Base-by-base conservation (phyloP, 2,888 invertebrate genomes). In the Tipula lateralis region DNA sequence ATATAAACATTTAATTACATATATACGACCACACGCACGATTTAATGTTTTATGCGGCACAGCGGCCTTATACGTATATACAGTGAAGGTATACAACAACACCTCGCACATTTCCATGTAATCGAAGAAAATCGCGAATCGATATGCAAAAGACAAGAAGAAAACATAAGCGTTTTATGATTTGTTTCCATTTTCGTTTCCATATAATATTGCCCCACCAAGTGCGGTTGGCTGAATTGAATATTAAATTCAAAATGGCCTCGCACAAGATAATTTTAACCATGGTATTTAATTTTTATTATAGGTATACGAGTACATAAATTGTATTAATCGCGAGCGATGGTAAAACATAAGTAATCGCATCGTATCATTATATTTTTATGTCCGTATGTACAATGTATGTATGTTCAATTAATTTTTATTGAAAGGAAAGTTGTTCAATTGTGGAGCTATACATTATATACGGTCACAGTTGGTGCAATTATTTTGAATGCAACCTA, bases 191-290 rank as follows among this genome's bases (percentile, higher is more conserved):
- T 66, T 24, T n/a, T 66, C 66, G 66, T 66, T 66, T 19, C 66
- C 66, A 66, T 66, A n/a, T n/a, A 24, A 16, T 24, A 66, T 66
- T 66, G 19, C 24, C 66, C 9, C 50, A 50, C 50, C 19, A 50
- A 50, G 19, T 24, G 24, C 2, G 6, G 44, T 50, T 50, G 44
- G 44, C 16, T 50, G 24, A 1, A 66, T 24, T 0, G 66, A 24
- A 66, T 66, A 66, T 66, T 66, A 66, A 66, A 66, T 66, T 66
- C 66, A 66, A 66, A 66, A 66, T 66, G 66, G 66, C 66, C 66
- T 66, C 66, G 24, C 24, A 66, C 9, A 2, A 24, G 16, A 66
- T 24, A 66, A 66, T 66, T 66, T 24, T 24, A 66, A 24, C 16
- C 24, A 24, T 24, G 66, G 66, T 66, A 66, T 66, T 66, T 66